Conservation (phyloP, 2,797 vertebrate genomes). For the Iguana delicatissima region DNA sequence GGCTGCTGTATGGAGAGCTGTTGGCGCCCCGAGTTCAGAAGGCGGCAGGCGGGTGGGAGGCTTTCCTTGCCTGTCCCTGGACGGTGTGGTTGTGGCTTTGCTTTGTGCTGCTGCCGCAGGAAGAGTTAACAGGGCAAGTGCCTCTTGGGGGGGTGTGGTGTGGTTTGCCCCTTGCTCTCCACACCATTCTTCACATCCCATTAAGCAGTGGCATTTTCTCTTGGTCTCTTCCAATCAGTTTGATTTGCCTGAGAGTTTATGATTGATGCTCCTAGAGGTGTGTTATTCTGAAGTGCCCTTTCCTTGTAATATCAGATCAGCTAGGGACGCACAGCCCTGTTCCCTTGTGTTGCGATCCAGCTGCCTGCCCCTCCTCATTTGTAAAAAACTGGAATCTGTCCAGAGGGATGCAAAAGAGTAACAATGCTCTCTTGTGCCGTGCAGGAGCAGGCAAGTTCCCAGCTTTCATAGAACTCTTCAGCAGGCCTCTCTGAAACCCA, state of each 20-base stretch:
- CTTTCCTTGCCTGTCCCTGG: too few species aligned
- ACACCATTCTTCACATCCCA: not conserved
- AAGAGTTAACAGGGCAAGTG: not conserved
- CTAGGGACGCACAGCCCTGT: not conserved
- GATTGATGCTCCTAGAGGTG: too few species aligned
- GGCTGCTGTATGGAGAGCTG: not conserved
- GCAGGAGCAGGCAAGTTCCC: too few species aligned
- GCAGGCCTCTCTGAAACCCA: not conserved
- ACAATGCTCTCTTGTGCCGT: too few species aligned
- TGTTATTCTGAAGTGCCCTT: not conserved
- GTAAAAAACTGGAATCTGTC: not conserved
- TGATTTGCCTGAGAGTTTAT: not conserved
- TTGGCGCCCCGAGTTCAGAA: not conserved
- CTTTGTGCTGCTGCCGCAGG: not conserved
- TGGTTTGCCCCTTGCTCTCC: not conserved
- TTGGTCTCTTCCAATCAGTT: not conserved
- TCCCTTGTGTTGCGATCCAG: not conserved
- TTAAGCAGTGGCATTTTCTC: too few species aligned
- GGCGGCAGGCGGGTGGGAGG: not conserved
- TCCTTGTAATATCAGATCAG: not conserved
- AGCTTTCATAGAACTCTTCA: not conserved
- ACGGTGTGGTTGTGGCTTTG: too few species aligned
- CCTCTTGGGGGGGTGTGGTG: not conserved
- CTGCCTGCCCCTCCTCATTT: not conserved
- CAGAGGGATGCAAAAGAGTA: not conserved